Base-by-base conservation (phyloP, 2,888 invertebrate genomes). In the Leptodirus hochenwartii region DNA sequence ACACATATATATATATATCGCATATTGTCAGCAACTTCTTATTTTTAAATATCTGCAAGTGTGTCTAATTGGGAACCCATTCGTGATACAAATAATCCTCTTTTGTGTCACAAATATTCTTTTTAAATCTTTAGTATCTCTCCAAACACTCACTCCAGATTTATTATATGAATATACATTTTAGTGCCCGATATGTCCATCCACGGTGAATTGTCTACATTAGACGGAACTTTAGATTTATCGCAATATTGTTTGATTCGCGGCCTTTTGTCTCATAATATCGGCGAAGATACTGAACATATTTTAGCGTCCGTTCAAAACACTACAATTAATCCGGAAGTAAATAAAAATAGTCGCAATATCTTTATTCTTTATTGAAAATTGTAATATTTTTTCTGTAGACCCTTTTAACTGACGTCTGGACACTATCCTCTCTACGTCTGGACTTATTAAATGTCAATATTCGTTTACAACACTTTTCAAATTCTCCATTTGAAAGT, bases 401-500 rank as follows among this genome's bases (percentile, higher is more conserved):
- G n/a, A n/a, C n/a, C n/a, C n/a, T n/a, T n/a, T n/a, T n/a, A n/a
- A n/a, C n/a, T n/a, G 53, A 67, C 46, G 67, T 75, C 27, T 85
- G 84, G 77, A 78, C 71, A 15, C 63, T 69, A 24, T 71, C 76
- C n/a, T 81, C 79, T 1, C 66, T 91, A 37, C 71, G 71, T 42
- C 59, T 93, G 33, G 79, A 88, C 44, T 61, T 93, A 23, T 73
- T 80, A 34, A 82, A 93, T 56, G 93, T 95, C 10, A 75, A 75
- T 0, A 62, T 93, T 32, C 69, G 70, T 42, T 57, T 82, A 28
- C 62, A 69, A 44, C 61, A 66, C n/a, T n/a, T n/a, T n/a, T n/a
- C n/a, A n/a, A n/a, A n/a, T n/a, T n/a, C n/a, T n/a, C 56, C 59
- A 39, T 64, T 63, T 36, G 61, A 61, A 3, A 55, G 56, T 23